Evolutionary conservation across 2,888 invertebrate genomes (phyloP), one percentile per base, ranked within the genome.

Genomic region (Bombyx huttoni): DNA sequence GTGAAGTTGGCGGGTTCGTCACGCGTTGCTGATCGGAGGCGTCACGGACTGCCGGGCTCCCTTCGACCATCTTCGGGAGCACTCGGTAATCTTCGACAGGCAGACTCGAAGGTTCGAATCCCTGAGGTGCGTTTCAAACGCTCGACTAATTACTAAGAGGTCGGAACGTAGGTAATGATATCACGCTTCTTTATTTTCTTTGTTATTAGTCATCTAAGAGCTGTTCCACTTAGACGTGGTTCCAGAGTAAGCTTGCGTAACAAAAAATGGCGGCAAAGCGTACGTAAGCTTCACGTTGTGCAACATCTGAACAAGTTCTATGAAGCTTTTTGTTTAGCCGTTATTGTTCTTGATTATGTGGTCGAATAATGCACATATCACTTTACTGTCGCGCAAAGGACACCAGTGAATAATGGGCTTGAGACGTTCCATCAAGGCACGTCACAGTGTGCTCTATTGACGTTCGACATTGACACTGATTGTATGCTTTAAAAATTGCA

Each of bases 1-100:
- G 70, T 72, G 70, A 67, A 65, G 58, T 64, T 68, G 64, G 67
- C 62, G 68, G 67, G 67, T 68, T 73, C 67, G 74, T 71, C 68
- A 75, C 71, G 77, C 69, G 73, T 68, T 68, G 82, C 69, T 76
- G 74, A 55, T 53, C 58, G 53, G 56, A 61, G 58, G 58, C 77
- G 81, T 83, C 80, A 83, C 75, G 84, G 77, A 65, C 74, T 72
- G 71, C 55, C 71, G 78, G 70, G 48, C 75, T 70, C 68, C 73
- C 74, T 74, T 61, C 72, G 71, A 65, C 68, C 64, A 60, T 61
- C 70, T 75, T 78, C 81, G 78, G 71, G 64, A 67, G 13, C 65
- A 66, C 66, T 77, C 79, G 83, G 65, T 51, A 12, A 40, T 53
- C 61, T 68, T 68, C 64, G 51, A 34, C 61, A 54, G 60, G 63